phyloP scores from a whole-genome alignment of 2,888 invertebrate species.

The Limnephilus rhombicus region DNA sequence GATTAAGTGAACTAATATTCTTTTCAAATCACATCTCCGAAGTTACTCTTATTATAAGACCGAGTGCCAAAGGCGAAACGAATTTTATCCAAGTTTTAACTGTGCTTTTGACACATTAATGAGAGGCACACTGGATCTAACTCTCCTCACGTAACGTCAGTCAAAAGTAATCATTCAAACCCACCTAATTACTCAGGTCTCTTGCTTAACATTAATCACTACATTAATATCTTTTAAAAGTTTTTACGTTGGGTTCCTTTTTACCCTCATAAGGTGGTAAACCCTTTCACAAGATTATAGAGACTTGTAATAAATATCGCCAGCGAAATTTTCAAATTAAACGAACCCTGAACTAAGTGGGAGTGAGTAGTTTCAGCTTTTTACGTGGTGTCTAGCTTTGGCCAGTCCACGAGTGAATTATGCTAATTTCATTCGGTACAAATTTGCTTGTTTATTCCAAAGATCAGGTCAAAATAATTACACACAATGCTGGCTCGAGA shows the following conservation, averaged over 20 bases:
- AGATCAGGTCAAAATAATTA: neutral
- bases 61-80: constrained; percentile 34
- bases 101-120: constrained; percentile 56
- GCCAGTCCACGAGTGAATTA: neutral
- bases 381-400: neutral
- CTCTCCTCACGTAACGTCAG: constrained; percentile 46
- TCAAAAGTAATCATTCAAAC: constrained; percentile 50
- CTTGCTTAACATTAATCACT: constrained; percentile 37
- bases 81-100: constrained; percentile 44
- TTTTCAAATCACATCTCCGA: constrained; percentile 13
- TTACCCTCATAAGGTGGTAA: neutral
- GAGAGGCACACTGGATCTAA: constrained; percentile 40
- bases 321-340: neutral
- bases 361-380: neutral
- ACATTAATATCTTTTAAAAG: neutral
- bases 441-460: neutral
- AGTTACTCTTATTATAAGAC: constrained; percentile 13
- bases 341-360: neutral
- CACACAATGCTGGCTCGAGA: neutral
- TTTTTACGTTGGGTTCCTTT: neutral
- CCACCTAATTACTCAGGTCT: constrained; percentile 37
- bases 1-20: constrained; percentile 21
- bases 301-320: neutral
- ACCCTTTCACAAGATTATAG: neutral
- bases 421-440: neutral